phyloP scores from a whole-genome alignment of 2,888 invertebrate species.

The Dexiosoma caninum region DNA sequence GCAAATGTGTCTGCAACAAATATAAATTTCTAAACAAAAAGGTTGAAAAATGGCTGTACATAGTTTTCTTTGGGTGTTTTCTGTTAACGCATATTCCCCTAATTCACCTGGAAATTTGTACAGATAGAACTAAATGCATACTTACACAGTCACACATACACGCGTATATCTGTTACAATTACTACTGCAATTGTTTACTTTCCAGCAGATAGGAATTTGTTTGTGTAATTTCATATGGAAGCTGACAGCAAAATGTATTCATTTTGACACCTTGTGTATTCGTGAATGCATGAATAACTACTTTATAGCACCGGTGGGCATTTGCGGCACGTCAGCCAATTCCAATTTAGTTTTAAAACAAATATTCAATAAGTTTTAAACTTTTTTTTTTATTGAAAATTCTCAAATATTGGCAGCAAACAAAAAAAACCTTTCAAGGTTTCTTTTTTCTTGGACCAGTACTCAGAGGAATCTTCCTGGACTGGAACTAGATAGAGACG shows the following conservation, averaged over 20 bases:
- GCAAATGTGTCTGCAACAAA: neutral
- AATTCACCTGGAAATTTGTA: neutral
- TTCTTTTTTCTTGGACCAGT: no score
- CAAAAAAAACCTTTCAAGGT: no score
- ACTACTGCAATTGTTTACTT: neutral
- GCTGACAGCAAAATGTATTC: neutral
- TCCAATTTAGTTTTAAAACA: no score
- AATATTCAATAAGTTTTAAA: no score
- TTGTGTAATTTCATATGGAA: neutral
- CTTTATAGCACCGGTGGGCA: no score
- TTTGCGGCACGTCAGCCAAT: no score
- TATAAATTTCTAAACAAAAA: neutral
- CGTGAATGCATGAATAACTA: neutral
- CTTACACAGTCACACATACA: neutral
- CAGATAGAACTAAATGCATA: neutral
- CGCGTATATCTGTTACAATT: neutral
- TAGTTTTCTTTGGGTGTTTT: no score
- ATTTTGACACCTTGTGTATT: neutral
- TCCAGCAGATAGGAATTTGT: neutral
- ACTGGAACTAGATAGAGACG: no score
- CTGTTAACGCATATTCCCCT: no score
- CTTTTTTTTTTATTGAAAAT: no score
- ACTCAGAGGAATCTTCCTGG: no score
- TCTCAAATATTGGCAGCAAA: no score
- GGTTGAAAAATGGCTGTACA: neutral